Conservation (phyloP, 2,888 invertebrate genomes). For the Noctua janthina region DNA sequence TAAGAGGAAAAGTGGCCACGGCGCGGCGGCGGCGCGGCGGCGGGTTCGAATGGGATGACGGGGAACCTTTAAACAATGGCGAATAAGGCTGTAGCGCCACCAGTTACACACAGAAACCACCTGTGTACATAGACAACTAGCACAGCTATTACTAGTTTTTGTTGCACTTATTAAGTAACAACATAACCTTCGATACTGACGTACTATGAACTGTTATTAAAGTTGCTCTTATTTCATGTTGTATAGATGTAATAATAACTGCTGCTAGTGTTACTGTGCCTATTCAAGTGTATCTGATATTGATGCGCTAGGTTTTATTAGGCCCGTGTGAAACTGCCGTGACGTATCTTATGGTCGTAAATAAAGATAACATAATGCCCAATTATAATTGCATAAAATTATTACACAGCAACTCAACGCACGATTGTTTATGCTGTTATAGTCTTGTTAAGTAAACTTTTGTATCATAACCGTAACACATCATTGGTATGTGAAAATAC, state of each 20-base stretch:
- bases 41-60: conserved; percentile 65
- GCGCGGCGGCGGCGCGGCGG: conserved; percentile 33
- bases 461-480: conserved; percentile 22
- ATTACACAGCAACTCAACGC: conserved; percentile 28
- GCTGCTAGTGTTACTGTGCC: not conserved
- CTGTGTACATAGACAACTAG: conserved; percentile 24
- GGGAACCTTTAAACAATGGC: conserved; percentile 50
- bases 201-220: not conserved
- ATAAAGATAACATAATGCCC: conserved; percentile 49
- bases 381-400: conserved; percentile 52
- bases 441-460: conserved; percentile 31
- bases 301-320: conserved; percentile 19
- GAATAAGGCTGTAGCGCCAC: conserved; percentile 43
- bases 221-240: conserved; percentile 1
- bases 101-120: conserved; percentile 10
- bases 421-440: conserved; percentile 23
- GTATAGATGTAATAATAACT: not conserved
- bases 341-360: conserved; percentile 36
- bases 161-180: conserved; percentile 22
- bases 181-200: conserved; percentile 15
- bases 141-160: conserved; percentile 13
- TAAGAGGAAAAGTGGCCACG: conserved; percentile 79
- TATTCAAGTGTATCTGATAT: conserved; percentile 22
- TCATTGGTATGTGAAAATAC: conserved; percentile 17
- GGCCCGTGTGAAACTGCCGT: conserved; percentile 23